Conservation (phyloP, 2,113 vertebrate species). For the Microtus montanus region DNA sequence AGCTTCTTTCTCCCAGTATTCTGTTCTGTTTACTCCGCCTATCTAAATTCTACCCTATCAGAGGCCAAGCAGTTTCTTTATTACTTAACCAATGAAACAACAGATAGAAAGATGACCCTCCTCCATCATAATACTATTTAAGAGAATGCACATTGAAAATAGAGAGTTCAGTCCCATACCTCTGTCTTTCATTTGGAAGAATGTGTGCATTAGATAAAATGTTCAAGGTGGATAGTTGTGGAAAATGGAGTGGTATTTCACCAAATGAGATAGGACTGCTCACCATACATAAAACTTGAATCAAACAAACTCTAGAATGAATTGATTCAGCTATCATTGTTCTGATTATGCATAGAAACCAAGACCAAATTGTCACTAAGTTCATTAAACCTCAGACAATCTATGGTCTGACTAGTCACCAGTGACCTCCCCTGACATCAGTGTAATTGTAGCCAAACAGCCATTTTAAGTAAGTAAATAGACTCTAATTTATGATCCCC, state of each 20-base stretch:
- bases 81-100: too few species aligned
- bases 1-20: too few species aligned
- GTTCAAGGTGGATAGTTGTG: rapidly evolving
- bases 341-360: background rate
- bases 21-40: too few species aligned
- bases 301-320: background rate
- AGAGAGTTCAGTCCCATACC: background rate
- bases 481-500: background rate
- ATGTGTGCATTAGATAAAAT: background rate
- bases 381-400: background rate
- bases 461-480: background rate
- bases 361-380: background rate
- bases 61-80: too few species aligned
- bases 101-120: too few species aligned
- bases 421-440: background rate
- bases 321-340: background rate
- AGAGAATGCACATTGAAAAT: background rate
- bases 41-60: too few species aligned
- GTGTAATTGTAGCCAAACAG: background rate
- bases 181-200: background rate
- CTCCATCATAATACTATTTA: too few species aligned
- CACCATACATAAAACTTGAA: background rate
- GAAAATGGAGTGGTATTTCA: background rate
- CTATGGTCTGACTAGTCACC: background rate
- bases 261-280: rapidly evolving